A percentile compares a stretch with the other conserved stretches of the same genome.
phyloP scores from a whole-genome alignment of 2,113 vertebrate species.

The Calypte anna region DNA sequence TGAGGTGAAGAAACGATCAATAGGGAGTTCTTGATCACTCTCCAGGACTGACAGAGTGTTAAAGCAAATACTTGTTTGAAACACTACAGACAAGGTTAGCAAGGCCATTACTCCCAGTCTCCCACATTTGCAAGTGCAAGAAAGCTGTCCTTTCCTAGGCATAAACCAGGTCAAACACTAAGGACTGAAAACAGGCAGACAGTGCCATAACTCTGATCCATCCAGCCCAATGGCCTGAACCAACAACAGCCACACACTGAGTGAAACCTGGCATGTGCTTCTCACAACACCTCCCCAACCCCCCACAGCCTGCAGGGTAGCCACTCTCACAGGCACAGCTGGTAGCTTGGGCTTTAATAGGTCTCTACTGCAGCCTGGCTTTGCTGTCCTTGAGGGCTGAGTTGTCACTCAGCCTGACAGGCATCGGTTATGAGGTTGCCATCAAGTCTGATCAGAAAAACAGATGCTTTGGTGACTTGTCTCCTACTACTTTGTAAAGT shows the following conservation, averaged over 20 bases:
- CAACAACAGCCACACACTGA: neutral
- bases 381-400: neutral
- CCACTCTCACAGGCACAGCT: neutral
- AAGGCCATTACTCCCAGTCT: neutral
- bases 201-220: neutral
- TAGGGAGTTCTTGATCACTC: neutral
- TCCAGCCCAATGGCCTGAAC: neutral
- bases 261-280: accelerated
- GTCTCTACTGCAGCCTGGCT: neutral
- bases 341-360: neutral
- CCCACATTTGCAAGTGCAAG: neutral
- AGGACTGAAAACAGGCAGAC: neutral
- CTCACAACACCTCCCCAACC: neutral
- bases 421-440: accelerated
- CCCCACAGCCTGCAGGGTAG: neutral
- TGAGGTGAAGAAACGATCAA: neutral
- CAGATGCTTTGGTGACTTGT: neutral
- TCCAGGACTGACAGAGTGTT: neutral
- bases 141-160: neutral
- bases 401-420: neutral
- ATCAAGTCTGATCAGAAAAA: neutral
- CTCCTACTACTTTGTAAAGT: neutral
- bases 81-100: neutral
- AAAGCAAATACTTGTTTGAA: neutral
- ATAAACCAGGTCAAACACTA: neutral